Base-by-base conservation (phyloP, 2,113 vertebrate species). In the Hippopotamus amphibius region DNA sequence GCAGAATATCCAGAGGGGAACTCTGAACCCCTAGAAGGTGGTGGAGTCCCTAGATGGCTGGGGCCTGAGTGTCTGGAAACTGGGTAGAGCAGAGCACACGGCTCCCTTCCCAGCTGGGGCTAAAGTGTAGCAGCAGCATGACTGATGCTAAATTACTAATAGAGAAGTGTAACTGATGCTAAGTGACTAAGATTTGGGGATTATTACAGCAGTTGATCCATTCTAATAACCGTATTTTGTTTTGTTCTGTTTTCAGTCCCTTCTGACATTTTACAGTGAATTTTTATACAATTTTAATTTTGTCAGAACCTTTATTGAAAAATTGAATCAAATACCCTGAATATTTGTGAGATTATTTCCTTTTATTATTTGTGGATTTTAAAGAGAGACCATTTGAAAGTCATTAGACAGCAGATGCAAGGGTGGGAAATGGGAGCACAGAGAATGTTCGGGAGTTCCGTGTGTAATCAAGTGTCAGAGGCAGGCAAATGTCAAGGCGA, bases 281-380 rank as follows among this genome's bases (percentile, higher is more conserved):
- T 80, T 57, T 24, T 57, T 41, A 37, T 37, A 41, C 7, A 57
- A 3, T 24, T 80, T 30, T 65, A 13, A 65, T 65, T 65, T 15
- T 26, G 57, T 79, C 0, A 55, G 55, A 79, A 55, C 22, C 30
- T 21, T 21, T 28, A 21, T 77, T 0, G 0, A 77, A 79, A 53
- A 79, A 13, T 59, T 69, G 10, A 86, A 50, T 71, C 17, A 77
- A 41, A 37, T 69, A n/a, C 9, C 41, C 5, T 28, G 28, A 57
- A 57, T 85, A 48, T 46, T 79, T 50, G 30, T 83, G 76, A 83
- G 53, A 65, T 61, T 43, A 63, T 69, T 92, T 94, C 30, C 46
- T 89, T 68, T 53, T 37, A 50, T 93, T 83, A 77, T 26, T 48
- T 87, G 24, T 83, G 22, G 33, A 79, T 72, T 90, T 83, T 93